Evolutionary conservation across 1,140 invertebrate genomes (phyloP), one percentile per base, ranked within the genome.

Genomic region (Batillaria attramentaria): DNA sequence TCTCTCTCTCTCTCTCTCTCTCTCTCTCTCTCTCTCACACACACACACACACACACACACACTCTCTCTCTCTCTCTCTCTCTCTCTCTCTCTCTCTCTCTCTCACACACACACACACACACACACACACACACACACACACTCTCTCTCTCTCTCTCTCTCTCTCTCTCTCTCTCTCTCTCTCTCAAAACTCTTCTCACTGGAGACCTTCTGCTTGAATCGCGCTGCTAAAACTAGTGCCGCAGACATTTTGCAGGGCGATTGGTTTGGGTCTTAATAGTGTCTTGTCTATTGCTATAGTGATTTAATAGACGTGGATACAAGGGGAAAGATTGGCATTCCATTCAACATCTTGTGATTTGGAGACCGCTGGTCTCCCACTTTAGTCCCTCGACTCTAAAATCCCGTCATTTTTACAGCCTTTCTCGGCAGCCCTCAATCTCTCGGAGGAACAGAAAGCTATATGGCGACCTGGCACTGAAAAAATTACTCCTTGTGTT

Each of bases 211-310:
- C 57, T 69, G 20, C 31, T 66, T 81, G 70, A 79, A 73, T 72
- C 41, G 75, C 39, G 60, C 72, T 76, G 31, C 18, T 4, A 13
- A 79, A 81, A 70, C 77, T 70, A 72, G 65, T 82, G 70, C 69
- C 75, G 75, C 77, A 79, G 72, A 75, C 70, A 79, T 79, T 81
- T 68, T 41, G 68, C 74, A 50, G 75, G 43, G 60, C 72, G 76
- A 81, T 72, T 79, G 65, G 68, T 72, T 82, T 69, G 68, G 74
- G 75, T 73, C 74, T 76, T 69, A 72, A 79, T 79, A 79, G 70
- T 41, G 74, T 66, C 35, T 50, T 41, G 78, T 78, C 72, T 75
- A 75, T 76, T 74, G 66, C 57, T 76, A 60, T 68, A 72, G 50
- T 72, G 75, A n/a, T n/a, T n/a, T n/a, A n/a, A n/a, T n/a, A n/a